These are phyloP conservation scores for Peribatodes rhomboidaria DNA, from an alignment of 2,888 invertebrate species.

Conservation along the genomic window DNA sequence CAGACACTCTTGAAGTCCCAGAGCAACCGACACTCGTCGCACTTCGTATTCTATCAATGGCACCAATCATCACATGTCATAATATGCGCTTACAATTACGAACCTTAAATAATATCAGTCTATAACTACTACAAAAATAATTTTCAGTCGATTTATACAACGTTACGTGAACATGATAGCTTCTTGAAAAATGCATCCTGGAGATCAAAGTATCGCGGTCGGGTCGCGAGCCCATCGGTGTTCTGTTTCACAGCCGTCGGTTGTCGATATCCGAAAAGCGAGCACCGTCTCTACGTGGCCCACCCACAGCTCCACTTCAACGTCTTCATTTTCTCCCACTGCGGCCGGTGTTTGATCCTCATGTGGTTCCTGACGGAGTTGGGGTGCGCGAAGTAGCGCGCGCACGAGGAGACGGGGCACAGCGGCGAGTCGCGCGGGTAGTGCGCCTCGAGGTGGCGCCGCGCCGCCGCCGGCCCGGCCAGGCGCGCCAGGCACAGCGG, in stretches of 20 bases:
- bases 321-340: conserved; percentile 95
- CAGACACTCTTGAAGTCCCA: conserved; percentile 72
- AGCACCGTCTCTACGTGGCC: conserved; percentile 65
- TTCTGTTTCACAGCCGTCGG: conserved; percentile 69
- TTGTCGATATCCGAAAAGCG: conserved; percentile 53
- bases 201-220: conserved; percentile 73
- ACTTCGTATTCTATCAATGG: conserved; percentile 85
- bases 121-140: conserved; percentile 86
- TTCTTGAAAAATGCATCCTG: conserved; percentile 72
- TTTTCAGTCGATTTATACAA: conserved; percentile 84
- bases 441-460: conserved; percentile 92
- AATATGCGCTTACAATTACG: conserved; percentile 80
- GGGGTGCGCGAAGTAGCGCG: conserved; percentile 92
- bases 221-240: conserved; percentile 57
- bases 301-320: conserved; percentile 90
- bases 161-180: conserved; percentile 64
- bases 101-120: conserved; percentile 83
- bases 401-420: conserved; percentile 92
- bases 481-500: conserved; percentile 91
- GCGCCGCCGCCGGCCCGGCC: conserved; percentile 89
- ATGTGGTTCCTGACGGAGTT: conserved; percentile 96
- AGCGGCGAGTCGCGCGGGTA: conserved; percentile 94
- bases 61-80: conserved; percentile 86
- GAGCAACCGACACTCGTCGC: conserved; percentile 72
- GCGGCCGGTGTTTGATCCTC: conserved; percentile 92